phyloP scores from a whole-genome alignment of 2,113 vertebrate species.

The Barnardius zonarius region DNA sequence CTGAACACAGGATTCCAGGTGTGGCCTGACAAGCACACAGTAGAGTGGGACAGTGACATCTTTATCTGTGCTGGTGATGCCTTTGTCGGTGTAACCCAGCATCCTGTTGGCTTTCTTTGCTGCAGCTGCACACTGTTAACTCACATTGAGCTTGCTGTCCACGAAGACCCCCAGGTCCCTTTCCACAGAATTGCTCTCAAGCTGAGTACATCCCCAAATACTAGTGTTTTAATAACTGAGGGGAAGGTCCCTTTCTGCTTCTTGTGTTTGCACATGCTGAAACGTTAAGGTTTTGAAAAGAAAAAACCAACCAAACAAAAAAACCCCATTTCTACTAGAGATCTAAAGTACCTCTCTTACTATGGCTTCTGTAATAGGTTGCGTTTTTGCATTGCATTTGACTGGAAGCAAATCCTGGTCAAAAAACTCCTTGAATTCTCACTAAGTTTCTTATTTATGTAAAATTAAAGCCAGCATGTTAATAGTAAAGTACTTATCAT shows the following conservation, averaged over 20 bases:
- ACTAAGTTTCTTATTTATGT: neutral
- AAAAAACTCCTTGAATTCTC: neutral
- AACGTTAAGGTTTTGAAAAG: neutral
- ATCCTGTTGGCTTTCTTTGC: neutral
- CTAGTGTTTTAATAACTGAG: neutral
- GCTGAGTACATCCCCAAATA: neutral
- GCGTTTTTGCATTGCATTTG: neutral
- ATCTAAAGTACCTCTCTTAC: neutral
- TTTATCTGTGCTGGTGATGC: neutral
- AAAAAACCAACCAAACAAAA: neutral
- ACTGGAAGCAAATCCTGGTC: neutral
- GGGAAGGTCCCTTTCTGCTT: neutral
- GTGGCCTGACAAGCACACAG: neutral
- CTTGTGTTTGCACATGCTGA: neutral
- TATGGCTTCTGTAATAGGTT: neutral
- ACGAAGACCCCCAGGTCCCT: neutral
- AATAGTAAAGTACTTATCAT: neutral
- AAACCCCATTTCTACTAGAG: accelerated
- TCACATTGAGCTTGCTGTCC: neutral
- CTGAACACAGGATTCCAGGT: neutral
- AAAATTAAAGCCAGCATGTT: neutral
- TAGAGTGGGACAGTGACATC: neutral
- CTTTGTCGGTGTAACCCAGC: neutral
- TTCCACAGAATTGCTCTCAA: neutral
- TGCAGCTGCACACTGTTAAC: neutral